Evolutionary conservation across 2,888 invertebrate genomes (phyloP), one percentile per base, ranked within the genome.

Genomic region (Agrypnus murinus): DNA sequence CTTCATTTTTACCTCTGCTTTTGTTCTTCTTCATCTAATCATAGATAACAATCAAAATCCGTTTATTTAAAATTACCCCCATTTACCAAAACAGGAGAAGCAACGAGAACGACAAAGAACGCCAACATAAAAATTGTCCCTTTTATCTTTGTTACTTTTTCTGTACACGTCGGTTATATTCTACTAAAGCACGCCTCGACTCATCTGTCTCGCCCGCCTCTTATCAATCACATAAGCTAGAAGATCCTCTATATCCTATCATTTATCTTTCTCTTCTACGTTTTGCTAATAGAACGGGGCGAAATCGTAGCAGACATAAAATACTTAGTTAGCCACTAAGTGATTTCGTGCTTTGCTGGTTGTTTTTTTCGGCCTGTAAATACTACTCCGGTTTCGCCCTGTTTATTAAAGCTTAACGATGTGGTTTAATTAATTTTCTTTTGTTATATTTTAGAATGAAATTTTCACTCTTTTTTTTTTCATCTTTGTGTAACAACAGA

Each of bases 71-170:
- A 64, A 64, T 55, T 55, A 55, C 17, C 38, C n/a, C 43, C 64
- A 34, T 43, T 25, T 43, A 64, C 64, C 19, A 19, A 14, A 34
- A 31, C 15, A 15, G 55, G 31, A 53, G 40, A 64, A 38, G 40
- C 55, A 64, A 17, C 32, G 50, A 38, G 53, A 48, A 32, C 15
- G 53, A n/a, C n/a, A n/a, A n/a, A 40, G 50, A 64, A 64, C 53
- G 55, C 36, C 43, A 55, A 65, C 65, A 46, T 46, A 65, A 65
- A 65, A 57, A 58, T 57, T 46, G 57, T 57, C 53, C 19, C 15
- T 46, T 65, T 65, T 65, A 65, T 65, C 65, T 65, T 65, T 65
- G 65, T 65, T 65, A 65, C 65, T 65, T 65, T 65, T 65, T 65
- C 57, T 65, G 65, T 65, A 65, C 65, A 65, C 55, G 65, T 65